A percentile compares a stretch with the other conserved stretches of the same genome.
phyloP scores from a whole-genome alignment of 2,888 invertebrate species.

The Empis livida region DNA sequence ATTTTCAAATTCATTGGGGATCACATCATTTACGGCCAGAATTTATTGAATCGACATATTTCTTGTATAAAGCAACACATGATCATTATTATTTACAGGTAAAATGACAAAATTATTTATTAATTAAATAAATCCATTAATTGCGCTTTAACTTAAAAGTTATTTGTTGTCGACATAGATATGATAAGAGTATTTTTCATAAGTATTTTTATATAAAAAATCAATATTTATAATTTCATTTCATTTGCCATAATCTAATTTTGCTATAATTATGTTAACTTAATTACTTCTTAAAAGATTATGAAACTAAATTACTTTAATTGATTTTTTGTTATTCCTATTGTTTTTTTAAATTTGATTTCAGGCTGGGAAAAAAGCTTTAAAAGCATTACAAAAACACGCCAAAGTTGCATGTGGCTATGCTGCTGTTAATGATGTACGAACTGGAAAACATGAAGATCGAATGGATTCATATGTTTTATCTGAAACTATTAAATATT shows the following conservation, averaged over 20 bases:
- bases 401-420: constrained; percentile 93
- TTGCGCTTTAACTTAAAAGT: too few relatives aligned
- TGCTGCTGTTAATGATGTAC: constrained; percentile 92
- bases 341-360: too few relatives aligned
- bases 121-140: not conserved
- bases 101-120: not conserved
- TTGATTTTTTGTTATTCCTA: not conserved
- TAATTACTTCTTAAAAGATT: too few relatives aligned
- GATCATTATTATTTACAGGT: constrained; percentile 90
- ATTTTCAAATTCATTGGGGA: constrained; percentile 97
- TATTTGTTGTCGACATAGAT: too few relatives aligned
- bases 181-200: too few relatives aligned
- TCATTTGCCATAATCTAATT: too few relatives aligned
- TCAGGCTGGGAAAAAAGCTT: constrained; percentile 65
- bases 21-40: constrained; percentile 95
- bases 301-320: too few relatives aligned
- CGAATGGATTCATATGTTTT: constrained; percentile 97
- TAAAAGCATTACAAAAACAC: constrained; percentile 79
- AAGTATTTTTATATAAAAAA: too few relatives aligned
- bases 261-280: too few relatives aligned
- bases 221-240: too few relatives aligned
- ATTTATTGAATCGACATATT: constrained; percentile 96
- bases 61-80: constrained; percentile 86
- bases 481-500: constrained; percentile 95
- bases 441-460: constrained; percentile 83